phyloP scores from a whole-genome alignment of 2,888 invertebrate genomes.

The Elegia similella region DNA sequence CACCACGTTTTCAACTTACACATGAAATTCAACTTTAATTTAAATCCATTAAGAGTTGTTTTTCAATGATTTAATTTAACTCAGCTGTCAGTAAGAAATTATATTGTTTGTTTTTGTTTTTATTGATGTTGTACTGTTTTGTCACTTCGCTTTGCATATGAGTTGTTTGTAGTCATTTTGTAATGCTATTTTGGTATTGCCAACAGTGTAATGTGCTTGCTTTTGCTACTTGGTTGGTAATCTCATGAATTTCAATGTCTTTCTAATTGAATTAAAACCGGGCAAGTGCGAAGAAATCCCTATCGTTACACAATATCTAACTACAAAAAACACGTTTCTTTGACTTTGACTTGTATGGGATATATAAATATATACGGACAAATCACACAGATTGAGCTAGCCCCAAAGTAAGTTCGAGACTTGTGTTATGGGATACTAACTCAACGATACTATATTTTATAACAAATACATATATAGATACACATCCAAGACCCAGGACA shows the following conservation, averaged over 20 bases:
- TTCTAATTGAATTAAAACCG: not conserved
- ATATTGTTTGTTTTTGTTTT: conserved; percentile 16
- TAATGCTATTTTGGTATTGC: not conserved
- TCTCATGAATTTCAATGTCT: not conserved
- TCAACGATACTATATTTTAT: no score
- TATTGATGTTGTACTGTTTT: conserved; percentile 13
- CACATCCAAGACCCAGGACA: no score
- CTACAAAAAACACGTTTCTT: no score
- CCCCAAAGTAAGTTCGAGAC: no score
- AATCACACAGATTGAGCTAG: no score
- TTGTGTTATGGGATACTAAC: no score
- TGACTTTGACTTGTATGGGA: no score
- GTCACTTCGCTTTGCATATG: conserved; percentile 2
- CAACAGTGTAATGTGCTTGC: not conserved
- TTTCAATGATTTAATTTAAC: not conserved
- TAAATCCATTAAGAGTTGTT: conserved; percentile 25
- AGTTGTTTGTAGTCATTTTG: not conserved
- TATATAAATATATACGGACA: no score
- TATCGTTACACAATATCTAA: no score
- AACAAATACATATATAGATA: no score
- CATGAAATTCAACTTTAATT: conserved; percentile 24
- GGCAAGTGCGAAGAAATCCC: no score
- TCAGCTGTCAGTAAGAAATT: not conserved
- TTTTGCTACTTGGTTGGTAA: not conserved
- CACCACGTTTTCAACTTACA: conserved; percentile 19